Conservation (phyloP, 2,113 vertebrate species). For the Progne subis region DNA sequence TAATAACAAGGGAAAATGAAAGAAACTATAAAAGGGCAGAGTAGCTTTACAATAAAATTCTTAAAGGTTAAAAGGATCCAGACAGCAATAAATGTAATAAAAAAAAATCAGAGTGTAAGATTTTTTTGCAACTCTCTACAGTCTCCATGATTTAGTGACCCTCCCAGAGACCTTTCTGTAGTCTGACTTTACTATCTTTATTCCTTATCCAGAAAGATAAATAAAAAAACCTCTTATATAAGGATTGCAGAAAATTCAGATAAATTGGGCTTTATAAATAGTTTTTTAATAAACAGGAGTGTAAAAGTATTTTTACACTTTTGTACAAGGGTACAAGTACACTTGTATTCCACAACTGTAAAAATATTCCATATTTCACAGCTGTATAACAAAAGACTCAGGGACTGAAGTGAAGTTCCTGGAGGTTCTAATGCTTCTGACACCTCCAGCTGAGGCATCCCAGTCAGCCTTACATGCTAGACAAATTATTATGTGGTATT, state of each 20-base stretch:
- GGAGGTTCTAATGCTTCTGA: neutral
- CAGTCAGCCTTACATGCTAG: neutral
- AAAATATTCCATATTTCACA: neutral
- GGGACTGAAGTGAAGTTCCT: neutral
- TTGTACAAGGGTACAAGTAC: too few relatives aligned
- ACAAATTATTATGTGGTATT: neutral
- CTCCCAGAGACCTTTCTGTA: neutral
- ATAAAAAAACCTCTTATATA: neutral
- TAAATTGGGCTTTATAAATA: neutral
- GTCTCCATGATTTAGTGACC: neutral
- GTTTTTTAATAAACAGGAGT: neutral
- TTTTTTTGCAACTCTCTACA: neutral
- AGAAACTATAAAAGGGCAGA: neutral
- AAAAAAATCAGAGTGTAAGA: neutral
- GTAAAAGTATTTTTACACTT: too few relatives aligned
- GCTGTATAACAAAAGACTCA: neutral
- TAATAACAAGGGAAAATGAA: neutral
- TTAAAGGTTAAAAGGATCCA: slow-evolving; percentile 15
- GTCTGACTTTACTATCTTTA: neutral
- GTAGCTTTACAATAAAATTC: neutral
- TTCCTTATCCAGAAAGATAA: neutral
- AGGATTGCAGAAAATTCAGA: neutral
- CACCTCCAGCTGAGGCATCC: neutral
- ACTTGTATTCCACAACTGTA: neutral
- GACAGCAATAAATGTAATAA: neutral